Base-by-base conservation (phyloP, 2,797 vertebrate species). In the Eulemur coronatus region DNA sequence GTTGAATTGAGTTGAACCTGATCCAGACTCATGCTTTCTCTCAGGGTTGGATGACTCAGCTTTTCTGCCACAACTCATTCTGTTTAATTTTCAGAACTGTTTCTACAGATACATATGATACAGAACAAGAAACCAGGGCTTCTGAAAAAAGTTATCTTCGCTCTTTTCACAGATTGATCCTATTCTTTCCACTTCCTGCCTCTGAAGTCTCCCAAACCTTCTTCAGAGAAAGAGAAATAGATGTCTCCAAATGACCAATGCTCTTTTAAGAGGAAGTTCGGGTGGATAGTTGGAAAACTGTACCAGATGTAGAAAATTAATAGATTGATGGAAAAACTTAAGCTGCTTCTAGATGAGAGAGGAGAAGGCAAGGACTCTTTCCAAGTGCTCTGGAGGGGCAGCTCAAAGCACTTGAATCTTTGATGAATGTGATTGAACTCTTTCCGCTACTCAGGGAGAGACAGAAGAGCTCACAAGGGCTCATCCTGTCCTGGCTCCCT, bases 371-470 rank as follows among this genome's bases (percentile, higher is more conserved):
- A 93, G 0, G 5, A 46, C 79, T 97, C 33, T 24, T 94, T 91
- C 59, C 80, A 93, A 97, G 93, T 63, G 91, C 79, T 91, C 75
- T 96, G 82, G 73, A 96, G 75, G 72, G 48, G 93, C 65, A 95
- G 43, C 97, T 95, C 91, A 97, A 89, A 97, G 84, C 89, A 91
- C 95, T 96, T 97, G 94, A 94, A 96, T 97, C 73, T 96, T 96
- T 97, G 94, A 95, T 97, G 96, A 94, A 96, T 78, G 70, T 94
- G 91, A 96, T 61, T 96, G 97, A 95, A 84, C 55, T 80, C 85
- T 95, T 98, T 94, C 89, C 0, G 4, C 86, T 96, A 75, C 95
- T 97, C 82, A 95, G 63, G 89, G 80, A 91, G 89, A 96, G 72
- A 82, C 17, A 92, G 70, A 96, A 97, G 93, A 94, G 67, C 70